Evolutionary conservation across 2,888 invertebrate species (phyloP), one percentile per base, ranked within the genome.

Genomic region (Chirona hameri): DNA sequence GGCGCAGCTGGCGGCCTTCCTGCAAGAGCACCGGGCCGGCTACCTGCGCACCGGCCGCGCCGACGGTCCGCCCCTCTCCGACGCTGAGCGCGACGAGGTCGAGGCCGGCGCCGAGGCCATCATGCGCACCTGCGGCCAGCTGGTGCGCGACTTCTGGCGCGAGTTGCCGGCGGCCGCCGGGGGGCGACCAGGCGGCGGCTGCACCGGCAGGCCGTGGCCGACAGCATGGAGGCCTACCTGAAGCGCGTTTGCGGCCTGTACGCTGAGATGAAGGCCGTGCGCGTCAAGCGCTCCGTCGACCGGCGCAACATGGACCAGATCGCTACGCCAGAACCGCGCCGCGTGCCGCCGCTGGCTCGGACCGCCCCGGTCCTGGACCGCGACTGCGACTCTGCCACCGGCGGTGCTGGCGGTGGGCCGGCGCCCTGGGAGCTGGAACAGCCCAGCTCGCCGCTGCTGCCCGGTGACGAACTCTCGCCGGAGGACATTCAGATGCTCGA

Each of bases 401-500:
- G 39, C 39, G 2, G 7, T 39, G 39, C 39, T 39, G 39, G 39
- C 39, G 72, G 21, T 3, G 29, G 18, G 3, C 14, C 31, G 29
- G 27, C 29, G 15, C 29, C 31, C 18, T 29, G 31, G 29, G 76
- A 76, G 5, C 39, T 18, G 39, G 76, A 65, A 1, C n/a, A n/a
- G 5, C n/a, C 65, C n/a, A 27, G n/a, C n/a, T 65, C 65, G n/a
- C n/a, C 39, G 39, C 65, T 65, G 65, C 46, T 76, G 76, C 9
- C 46, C 24, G 72, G 72, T 1, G 81, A 81, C 60, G 79, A 82
- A 15, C 80, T 85, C n/a, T 82, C 83, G 48, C 76, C 94, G 0
- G 97, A 97, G 87, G 97, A 98, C 88, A 90, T 96, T 84, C 97
- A 97, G 88, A 93, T 97, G 91, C 95, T 97, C 88, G 95, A 97